Conservation (phyloP, 2,888 invertebrate genomes). For the Plutella xylostella region DNA sequence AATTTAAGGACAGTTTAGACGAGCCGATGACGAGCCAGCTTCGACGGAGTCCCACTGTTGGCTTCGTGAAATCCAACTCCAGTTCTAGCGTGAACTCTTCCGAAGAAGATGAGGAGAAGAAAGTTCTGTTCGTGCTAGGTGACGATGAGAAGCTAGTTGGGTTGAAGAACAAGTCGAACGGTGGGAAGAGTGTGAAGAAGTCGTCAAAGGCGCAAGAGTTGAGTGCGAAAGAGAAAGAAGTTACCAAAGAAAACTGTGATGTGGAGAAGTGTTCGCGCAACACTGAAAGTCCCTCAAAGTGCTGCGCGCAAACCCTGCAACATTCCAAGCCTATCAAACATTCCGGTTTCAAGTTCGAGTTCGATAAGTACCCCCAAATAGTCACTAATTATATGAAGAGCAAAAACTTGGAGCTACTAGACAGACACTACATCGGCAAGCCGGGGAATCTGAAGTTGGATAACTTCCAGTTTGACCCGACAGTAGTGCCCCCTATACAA, state of each 20-base stretch:
- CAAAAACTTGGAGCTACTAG: constrained; percentile 75
- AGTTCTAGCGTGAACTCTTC: constrained; percentile 49
- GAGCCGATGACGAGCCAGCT: constrained; percentile 29
- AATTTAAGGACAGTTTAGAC: constrained; percentile 20
- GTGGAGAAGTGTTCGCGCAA: constrained; percentile 23
- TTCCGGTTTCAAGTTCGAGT: constrained; percentile 80
- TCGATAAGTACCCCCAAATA: constrained; percentile 80
- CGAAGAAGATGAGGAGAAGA: constrained; percentile 38
- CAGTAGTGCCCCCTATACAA: constrained; percentile 50
- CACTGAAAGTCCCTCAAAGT: constrained; percentile 47
- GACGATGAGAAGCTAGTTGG: constrained; percentile 77
- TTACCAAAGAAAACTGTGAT: constrained; percentile 26
- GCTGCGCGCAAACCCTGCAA: constrained; percentile 64
- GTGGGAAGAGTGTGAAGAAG: constrained; percentile 50
- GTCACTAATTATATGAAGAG: constrained; percentile 81
- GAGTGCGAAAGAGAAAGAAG: constrained; percentile 20
- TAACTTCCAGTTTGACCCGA: constrained; percentile 62
- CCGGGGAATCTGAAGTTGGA: constrained; percentile 65
- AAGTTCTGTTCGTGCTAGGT: constrained; percentile 78
- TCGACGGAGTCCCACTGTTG: constrained; percentile 41
- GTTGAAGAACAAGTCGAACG: constrained; percentile 66
- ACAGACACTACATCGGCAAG: constrained; percentile 70
- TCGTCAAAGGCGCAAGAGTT: constrained; percentile 44
- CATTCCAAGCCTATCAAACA: constrained; percentile 73
- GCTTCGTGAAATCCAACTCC: constrained; percentile 37